Evolutionary conservation across 1,140 invertebrate genomes (phyloP), one percentile per base, ranked within the genome.

Genomic region (Drosophila azteca): DNA sequence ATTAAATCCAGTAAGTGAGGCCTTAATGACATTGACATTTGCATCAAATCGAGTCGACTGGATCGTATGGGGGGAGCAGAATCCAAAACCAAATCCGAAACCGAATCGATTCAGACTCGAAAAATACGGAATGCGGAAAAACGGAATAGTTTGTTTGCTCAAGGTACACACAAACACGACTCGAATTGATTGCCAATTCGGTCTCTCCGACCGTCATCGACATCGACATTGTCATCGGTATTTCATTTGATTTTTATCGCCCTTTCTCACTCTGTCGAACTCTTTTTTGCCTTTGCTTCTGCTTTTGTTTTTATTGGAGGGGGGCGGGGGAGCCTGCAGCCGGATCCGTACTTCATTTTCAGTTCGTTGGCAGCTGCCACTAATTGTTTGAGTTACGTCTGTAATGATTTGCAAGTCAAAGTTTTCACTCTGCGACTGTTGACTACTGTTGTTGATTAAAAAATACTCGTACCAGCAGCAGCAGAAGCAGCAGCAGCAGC

Each of bases 341-440:
- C 6, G 22, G 22, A 46, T 61, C 45, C 55, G 53, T 46, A 75
- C 53, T 84, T 84, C 67, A 73, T 85, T 85, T 77, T 58, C 77
- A 80, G 81, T 60, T 76, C 72, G 64, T 51, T 83, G 79, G 63
- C 72, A 88, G 76, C 79, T 88, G 75, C 71, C 79, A 89, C 83
- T 88, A 88, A 89, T 88, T 88, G 82, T 88, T 87, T 87, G 83
- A 87, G 83, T 82, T 88, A 88, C 79, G 82, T 82, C 79, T 88
- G 83, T 87, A 87, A 87, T 87, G 83, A 87, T 87, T 87, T 87
- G 82, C 82, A 87, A 87, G 82, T 87, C 82, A 87, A 87, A 87
- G 83, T 87, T 88, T 64, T 50, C 44, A 24, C 65, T 63, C 51
- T 46, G 57, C 55, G 41, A 66, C 79, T 63, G 80, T 79, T 82